These are phyloP conservation scores for Scatophagus argus DNA, from an alignment of 2,113 vertebrate genomes.

Conservation along the genomic window DNA sequence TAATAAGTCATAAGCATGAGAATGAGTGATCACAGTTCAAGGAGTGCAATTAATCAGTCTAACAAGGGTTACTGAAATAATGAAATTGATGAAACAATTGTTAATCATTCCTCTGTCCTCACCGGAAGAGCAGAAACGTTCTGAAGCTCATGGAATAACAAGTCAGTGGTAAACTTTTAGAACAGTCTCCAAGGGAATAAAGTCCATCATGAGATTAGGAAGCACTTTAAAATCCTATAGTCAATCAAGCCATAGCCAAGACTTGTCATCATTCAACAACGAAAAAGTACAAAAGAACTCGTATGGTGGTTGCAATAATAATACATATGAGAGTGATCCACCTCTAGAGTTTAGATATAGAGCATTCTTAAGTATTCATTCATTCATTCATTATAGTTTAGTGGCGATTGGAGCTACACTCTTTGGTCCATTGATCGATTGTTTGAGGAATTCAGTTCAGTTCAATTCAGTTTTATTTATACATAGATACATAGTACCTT, in stretches of 20 bases:
- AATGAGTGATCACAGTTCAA: conserved; percentile 70
- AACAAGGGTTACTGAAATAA: conserved; percentile 71
- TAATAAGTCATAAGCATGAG: conserved; percentile 48
- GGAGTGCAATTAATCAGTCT: conserved; percentile 71
- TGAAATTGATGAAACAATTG: conserved; percentile 60
- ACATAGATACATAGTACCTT: no score
- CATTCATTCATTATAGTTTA: no score
- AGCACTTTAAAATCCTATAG: not conserved
- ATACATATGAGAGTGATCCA: not conserved
- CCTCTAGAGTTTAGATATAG: no score
- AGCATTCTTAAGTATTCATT: no score
- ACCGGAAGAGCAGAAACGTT: conserved; percentile 4
- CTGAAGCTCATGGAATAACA: conserved; percentile 15
- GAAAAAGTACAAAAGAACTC: not conserved
- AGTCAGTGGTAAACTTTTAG: not conserved
- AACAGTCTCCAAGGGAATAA: not conserved
- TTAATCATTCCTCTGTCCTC: conserved; percentile 63
- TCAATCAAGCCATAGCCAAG: not conserved
- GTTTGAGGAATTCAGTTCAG: no score
- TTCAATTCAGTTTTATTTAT: no score
- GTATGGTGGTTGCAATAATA: not conserved
- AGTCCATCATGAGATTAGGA: not conserved
- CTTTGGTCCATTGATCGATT: no score
- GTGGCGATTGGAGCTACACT: no score
- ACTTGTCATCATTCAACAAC: not conserved